phyloP scores from a whole-genome alignment of 2,113 vertebrate genomes.

The Casuarius casuarius region DNA sequence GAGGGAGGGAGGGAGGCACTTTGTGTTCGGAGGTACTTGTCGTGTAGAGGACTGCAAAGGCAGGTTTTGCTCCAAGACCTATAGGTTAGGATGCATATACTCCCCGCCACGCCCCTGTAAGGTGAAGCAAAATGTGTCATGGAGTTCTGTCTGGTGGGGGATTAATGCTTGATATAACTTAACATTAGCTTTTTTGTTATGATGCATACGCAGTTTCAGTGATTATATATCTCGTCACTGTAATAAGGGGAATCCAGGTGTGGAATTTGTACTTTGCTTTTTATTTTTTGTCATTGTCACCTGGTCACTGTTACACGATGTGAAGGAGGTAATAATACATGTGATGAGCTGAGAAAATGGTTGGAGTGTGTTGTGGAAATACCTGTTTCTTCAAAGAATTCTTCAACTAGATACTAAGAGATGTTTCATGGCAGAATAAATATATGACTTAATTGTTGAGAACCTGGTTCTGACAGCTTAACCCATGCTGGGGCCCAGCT shows the following conservation, averaged over 20 bases:
- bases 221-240: neutral
- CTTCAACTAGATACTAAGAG: neutral
- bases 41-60: neutral
- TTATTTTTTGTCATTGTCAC: neutral
- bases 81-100: neutral
- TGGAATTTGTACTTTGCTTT: neutral
- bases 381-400: neutral
- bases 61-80: neutral
- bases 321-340: neutral
- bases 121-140: neutral
- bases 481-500: neutral
- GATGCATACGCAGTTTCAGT: neutral
- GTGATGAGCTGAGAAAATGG: neutral
- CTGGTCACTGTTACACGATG: neutral
- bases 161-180: neutral
- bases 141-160: neutral
- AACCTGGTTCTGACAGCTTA: constrained; percentile 12
- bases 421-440: neutral
- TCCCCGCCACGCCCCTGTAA: neutral
- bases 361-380: neutral
- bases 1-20: neutral
- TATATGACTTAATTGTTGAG: constrained; percentile 12
- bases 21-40: neutral
- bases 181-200: neutral
- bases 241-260: neutral